phyloP scores from a whole-genome alignment of 2,888 invertebrate species.

The Candidula unifasciata region DNA sequence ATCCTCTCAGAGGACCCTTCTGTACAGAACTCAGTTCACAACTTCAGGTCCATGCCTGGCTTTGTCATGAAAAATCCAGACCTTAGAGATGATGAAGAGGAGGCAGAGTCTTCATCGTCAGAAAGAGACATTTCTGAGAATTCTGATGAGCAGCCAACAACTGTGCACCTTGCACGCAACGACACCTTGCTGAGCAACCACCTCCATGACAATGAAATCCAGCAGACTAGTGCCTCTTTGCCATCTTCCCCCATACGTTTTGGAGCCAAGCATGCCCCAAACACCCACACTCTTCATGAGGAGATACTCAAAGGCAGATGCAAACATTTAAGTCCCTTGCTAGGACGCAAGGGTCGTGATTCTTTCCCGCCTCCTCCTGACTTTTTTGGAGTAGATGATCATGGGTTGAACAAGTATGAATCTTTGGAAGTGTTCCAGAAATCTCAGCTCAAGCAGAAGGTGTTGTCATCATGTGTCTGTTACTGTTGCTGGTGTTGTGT shows the following conservation, averaged over 20 bases:
- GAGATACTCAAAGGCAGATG: constrained; percentile 68
- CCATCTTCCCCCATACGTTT: constrained; percentile 72
- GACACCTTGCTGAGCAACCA: neutral
- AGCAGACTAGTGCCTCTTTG: constrained; percentile 71
- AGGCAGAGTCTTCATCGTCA: neutral
- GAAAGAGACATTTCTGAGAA: neutral
- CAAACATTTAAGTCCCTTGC: constrained; percentile 71
- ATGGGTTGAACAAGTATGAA: constrained; percentile 69
- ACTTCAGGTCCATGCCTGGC: constrained; percentile 51
- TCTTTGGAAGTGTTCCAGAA: constrained; percentile 76
- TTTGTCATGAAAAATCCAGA: constrained; percentile 51
- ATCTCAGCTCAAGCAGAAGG: constrained; percentile 76
- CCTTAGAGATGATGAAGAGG: neutral
- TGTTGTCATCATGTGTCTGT: constrained; percentile 47
- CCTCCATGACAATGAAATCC: constrained; percentile 58
- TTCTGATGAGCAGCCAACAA: neutral
- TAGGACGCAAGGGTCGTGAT: constrained; percentile 67
- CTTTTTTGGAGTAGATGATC: constrained; percentile 65
- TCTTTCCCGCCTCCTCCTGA: constrained; percentile 59
- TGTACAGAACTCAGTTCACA: constrained; percentile 33
- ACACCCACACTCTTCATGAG: constrained; percentile 63
- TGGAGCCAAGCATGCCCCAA: constrained; percentile 64
- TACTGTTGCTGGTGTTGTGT: no score
- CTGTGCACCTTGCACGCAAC: neutral
- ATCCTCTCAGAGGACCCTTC: constrained; percentile 48